A percentile compares a stretch with the other conserved stretches of the same genome.
Conservation (phyloP, 2,113 vertebrate species). For the Solenodon paradoxus region DNA sequence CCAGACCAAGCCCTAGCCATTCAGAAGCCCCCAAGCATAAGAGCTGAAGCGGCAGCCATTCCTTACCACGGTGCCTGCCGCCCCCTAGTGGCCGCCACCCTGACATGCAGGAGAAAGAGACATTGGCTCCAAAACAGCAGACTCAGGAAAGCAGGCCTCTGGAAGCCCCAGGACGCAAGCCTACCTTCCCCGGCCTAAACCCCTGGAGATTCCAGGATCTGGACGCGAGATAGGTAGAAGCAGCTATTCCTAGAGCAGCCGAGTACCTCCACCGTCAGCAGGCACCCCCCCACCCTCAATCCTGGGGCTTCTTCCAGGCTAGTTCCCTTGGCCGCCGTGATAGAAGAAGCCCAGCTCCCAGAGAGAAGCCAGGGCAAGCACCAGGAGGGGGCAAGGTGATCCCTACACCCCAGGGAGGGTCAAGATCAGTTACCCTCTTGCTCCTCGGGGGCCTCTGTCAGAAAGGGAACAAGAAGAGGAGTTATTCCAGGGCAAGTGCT, state of each 20-base stretch:
- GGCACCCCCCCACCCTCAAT: not conserved
- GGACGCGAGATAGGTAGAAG: not conserved
- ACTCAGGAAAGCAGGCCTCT: conserved; percentile 38
- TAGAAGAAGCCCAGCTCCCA: conserved; percentile 80
- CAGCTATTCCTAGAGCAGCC: not conserved
- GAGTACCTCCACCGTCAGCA: not conserved
- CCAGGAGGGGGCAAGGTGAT: not conserved
- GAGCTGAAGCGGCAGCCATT: not conserved
- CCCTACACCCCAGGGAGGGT: conserved; percentile 53
- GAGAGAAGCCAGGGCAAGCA: conserved; percentile 53
- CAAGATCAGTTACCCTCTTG: conserved; percentile 71
- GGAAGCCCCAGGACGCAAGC: conserved; percentile 1
- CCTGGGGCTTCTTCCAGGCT: conserved; percentile 57
- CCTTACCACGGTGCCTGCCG: conserved; percentile 5
- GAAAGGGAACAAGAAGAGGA: conserved; percentile 71
- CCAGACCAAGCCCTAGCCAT: not conserved
- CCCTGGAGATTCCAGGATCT: not conserved
- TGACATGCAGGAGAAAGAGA: conserved; percentile 52
- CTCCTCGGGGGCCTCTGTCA: conserved; percentile 74
- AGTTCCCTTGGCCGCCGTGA: conserved; percentile 25
- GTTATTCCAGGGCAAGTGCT: conserved; percentile 26
- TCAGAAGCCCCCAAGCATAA: not conserved
- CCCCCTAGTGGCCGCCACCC: conserved; percentile 53
- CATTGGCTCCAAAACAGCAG: not conserved
- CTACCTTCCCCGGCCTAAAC: not conserved